Percentiles rank a stretch among this genome's conserved stretches.
Evolutionary conservation across 2,113 vertebrate species (phyloP).

Genomic region (Dermatemys mawii): DNA sequence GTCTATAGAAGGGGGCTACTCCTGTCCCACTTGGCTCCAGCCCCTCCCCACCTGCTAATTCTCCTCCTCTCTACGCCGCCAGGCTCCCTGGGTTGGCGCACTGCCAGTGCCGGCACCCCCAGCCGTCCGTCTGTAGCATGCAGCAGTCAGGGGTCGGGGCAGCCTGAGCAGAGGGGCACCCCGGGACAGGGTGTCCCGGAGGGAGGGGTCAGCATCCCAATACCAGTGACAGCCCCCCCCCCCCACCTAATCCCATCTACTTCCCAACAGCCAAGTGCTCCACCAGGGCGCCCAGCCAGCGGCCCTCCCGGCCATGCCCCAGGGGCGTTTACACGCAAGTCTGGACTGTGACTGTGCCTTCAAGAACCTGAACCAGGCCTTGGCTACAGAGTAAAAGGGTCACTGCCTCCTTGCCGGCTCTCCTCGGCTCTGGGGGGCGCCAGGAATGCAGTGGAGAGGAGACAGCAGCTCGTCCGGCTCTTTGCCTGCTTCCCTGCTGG

Average conservation of each 20-base stretch:
- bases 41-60: neutral
- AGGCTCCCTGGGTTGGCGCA: neutral
- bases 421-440: neutral
- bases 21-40: neutral
- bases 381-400: neutral
- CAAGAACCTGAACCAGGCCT: neutral
- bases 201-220: neutral
- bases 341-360: neutral
- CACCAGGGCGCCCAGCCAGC: too few relatives aligned
- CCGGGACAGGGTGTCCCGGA: neutral
- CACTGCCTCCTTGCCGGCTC: neutral
- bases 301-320: too few relatives aligned
- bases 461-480: neutral
- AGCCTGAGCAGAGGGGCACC: neutral
- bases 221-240: neutral
- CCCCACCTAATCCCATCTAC: neutral
- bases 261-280: neutral
- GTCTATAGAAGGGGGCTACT: neutral
- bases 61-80: neutral
- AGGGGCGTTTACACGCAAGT: too few relatives aligned
- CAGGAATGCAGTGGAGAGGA: neutral
- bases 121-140: neutral
- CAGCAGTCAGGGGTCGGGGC: neutral
- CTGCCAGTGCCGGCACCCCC: neutral
- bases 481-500: neutral